Conservation (phyloP, 2,797 vertebrate species). For the Salarias fasciatus region DNA sequence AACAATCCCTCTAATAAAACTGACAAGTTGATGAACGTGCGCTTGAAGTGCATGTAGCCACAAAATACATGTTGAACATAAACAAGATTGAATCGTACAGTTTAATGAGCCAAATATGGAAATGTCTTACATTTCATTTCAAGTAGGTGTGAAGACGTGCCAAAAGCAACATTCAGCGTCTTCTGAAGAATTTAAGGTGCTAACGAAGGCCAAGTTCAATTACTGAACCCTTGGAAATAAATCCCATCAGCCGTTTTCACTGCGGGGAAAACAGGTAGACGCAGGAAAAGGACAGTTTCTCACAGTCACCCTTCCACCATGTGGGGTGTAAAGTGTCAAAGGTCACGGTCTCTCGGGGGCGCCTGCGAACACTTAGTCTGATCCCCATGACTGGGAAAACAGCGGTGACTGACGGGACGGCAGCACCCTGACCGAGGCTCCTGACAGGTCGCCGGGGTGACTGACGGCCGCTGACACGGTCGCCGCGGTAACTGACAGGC, state of each 20-base stretch:
- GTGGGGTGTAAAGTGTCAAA: constrained; percentile 34
- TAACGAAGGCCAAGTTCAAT: constrained; percentile 3
- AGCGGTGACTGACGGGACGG: constrained; percentile 40
- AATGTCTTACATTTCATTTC: constrained; percentile 20
- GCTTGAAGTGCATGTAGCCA: constrained; percentile 13
- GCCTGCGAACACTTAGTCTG: constrained; percentile 49
- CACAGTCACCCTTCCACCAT: constrained; percentile 28
- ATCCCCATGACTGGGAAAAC: constrained; percentile 55
- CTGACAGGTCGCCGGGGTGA: constrained; percentile 32
- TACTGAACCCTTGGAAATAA: too few species aligned
- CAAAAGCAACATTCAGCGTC: not conserved
- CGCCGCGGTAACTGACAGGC: too few species aligned
- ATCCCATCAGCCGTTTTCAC: too few species aligned
- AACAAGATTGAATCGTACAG: constrained; percentile 7
- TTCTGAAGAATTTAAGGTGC: not conserved
- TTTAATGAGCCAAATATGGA: not conserved
- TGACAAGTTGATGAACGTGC: constrained; percentile 34
- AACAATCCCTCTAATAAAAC: constrained; percentile 22
- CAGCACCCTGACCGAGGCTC: not conserved
- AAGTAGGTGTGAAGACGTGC: constrained; percentile 10
- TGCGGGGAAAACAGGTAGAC: not conserved
- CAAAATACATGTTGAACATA: constrained; percentile 8
- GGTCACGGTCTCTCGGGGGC: constrained; percentile 27
- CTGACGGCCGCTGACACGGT: constrained; percentile 42
- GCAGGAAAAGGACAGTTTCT: not conserved